phyloP scores from a whole-genome alignment of 2,797 vertebrate genomes.

The Tapera naevia region DNA sequence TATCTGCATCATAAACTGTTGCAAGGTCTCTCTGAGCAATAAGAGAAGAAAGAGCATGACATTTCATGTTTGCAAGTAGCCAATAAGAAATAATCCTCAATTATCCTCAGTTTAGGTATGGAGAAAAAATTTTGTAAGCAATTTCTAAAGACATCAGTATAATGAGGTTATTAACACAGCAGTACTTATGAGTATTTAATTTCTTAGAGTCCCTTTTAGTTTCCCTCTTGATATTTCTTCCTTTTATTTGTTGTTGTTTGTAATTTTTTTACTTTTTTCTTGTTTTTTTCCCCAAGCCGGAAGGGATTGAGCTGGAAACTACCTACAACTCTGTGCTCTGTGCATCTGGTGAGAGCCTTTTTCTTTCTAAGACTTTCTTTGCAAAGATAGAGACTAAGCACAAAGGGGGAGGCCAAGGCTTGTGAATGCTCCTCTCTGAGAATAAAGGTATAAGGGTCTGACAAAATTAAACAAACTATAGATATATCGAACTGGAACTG shows the following conservation, averaged over 20 bases:
- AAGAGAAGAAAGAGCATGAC: not conserved
- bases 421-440: not conserved
- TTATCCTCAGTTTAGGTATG: not conserved
- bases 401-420: not conserved
- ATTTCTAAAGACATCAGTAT: not conserved
- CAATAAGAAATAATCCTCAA: not conserved
- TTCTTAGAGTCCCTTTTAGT: not conserved
- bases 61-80: not conserved
- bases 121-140: not conserved
- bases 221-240: not conserved
- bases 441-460: not conserved
- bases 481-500: not conserved
- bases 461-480: not conserved
- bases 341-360: conserved; percentile 65
- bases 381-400: not conserved
- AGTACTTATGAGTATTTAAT: not conserved
- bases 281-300: conserved; percentile 64
- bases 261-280: not conserved
- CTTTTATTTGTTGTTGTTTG: not conserved
- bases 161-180: not conserved
- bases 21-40: not conserved
- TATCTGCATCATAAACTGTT: not conserved
- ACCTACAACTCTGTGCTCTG: conserved; percentile 70
- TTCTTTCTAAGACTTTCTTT: not conserved
- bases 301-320: conserved; percentile 73